Evolutionary conservation across 2,113 vertebrate genomes (phyloP).

Genomic region (Fulmarus glacialis): DNA sequence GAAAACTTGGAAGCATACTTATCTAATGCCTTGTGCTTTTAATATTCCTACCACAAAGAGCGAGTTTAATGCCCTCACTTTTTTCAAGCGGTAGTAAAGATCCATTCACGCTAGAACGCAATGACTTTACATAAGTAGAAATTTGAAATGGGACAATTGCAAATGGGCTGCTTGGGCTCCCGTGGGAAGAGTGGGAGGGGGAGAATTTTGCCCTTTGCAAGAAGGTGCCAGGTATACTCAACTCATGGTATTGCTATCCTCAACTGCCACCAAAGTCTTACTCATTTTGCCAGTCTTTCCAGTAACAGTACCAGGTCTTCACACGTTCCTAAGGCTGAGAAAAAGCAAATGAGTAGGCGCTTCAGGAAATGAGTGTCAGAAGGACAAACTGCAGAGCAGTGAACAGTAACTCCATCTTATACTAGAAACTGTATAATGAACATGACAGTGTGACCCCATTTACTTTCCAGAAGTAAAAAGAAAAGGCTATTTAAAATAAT

Average conservation of each 20-base stretch:
- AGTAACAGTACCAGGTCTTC: neutral
- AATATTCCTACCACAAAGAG: neutral
- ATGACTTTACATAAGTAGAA: neutral
- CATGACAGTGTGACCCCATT: neutral
- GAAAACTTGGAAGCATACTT: neutral
- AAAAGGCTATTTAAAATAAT: neutral
- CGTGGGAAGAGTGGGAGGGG: neutral
- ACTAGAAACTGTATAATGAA: neutral
- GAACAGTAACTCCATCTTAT: neutral
- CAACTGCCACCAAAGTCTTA: neutral
- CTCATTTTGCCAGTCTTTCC: neutral
- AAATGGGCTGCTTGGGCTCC: neutral
- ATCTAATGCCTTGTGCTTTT: neutral
- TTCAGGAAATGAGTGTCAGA: neutral
- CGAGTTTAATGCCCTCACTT: neutral
- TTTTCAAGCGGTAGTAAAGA: neutral
- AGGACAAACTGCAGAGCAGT: neutral
- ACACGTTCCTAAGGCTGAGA: neutral
- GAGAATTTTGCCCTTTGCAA: neutral
- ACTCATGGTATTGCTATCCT: neutral
- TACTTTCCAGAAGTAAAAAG: neutral
- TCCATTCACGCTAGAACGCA: fast-evolving
- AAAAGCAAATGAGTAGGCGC: neutral
- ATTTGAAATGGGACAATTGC: neutral
- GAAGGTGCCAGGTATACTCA: neutral